phyloP scores from a whole-genome alignment of 2,888 invertebrate genomes.

The Aspidiotus destructor region DNA sequence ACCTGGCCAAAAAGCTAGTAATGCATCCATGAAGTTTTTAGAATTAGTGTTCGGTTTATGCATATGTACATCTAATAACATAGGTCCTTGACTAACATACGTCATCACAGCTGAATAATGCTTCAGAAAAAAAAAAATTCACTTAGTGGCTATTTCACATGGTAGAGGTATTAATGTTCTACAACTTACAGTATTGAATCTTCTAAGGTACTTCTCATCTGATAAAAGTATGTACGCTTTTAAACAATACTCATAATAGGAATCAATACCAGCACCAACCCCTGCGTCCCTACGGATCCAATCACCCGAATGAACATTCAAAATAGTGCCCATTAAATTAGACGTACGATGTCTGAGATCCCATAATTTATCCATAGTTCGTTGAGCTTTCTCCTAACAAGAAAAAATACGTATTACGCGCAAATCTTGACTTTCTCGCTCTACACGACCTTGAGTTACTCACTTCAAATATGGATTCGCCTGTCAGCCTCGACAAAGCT shows the following conservation, averaged over 20 bases:
- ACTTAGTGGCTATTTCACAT: not conserved
- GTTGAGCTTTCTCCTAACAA: constrained; percentile 70
- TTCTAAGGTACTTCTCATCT: constrained; percentile 83
- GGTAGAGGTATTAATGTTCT: not conserved
- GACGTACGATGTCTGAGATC: constrained; percentile 78
- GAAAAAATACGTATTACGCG: not conserved
- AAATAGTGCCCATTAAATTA: constrained; percentile 93
- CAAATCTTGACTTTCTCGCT: not conserved
- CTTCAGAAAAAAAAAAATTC: constrained; percentile 43
- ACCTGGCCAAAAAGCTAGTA: constrained; percentile 97
- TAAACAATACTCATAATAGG: constrained; percentile 95
- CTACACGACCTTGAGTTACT: constrained; percentile 17
- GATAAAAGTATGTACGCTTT: constrained; percentile 93
- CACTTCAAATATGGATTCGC: constrained; percentile 79
- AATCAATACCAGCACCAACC: constrained; percentile 98
- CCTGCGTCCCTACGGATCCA: constrained; percentile 96
- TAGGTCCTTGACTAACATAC: constrained; percentile 89
- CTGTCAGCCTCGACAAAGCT: constrained; percentile 83
- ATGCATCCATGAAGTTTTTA: constrained; percentile 92
- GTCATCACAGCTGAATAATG: constrained; percentile 96
- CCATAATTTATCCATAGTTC: constrained; percentile 96
- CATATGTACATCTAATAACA: constrained; percentile 92
- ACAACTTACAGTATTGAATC: constrained; percentile 61
- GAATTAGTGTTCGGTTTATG: constrained; percentile 90
- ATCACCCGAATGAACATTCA: constrained; percentile 95